Evolutionary conservation across 1,140 invertebrate species (phyloP).

Genomic region (Drosophila littoralis): DNA sequence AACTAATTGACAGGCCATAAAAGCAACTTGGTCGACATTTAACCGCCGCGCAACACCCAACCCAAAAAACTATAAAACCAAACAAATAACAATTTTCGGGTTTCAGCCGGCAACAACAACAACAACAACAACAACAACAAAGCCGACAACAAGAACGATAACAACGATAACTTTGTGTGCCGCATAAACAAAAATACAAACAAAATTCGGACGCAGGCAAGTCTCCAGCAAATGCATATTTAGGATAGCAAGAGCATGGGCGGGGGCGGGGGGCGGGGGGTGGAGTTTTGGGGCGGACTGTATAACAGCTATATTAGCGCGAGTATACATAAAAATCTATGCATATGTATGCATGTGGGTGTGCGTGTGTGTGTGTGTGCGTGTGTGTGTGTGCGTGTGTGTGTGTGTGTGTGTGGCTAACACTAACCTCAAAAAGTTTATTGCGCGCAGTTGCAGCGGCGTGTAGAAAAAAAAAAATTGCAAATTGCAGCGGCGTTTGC

Average conservation of each 20-base stretch:
- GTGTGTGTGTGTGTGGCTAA: conserved; percentile 41
- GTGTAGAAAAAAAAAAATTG: conserved; percentile 51
- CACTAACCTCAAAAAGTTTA: conserved; percentile 80
- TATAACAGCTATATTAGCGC: conserved; percentile 44
- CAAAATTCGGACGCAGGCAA: not conserved
- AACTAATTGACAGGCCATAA: conserved; percentile 38
- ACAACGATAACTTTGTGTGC: conserved; percentile 40
- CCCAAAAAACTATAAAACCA: conserved; percentile 16
- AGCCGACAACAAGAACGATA: conserved; percentile 27
- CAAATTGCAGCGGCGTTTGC: conserved; percentile 55
- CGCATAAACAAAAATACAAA: conserved; percentile 29
- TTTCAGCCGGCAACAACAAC: conserved; percentile 17
- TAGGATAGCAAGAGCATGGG: not conserved
- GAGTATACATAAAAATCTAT: conserved; percentile 30
- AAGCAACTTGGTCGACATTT: conserved; percentile 10
- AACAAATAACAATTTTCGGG: conserved; percentile 19
- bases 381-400: not conserved
- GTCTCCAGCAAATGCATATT: conserved; percentile 29
- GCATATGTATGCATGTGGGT: not conserved
- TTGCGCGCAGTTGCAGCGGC: conserved; percentile 60
- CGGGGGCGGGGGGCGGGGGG: not conserved
- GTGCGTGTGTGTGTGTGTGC: conserved; percentile 31
- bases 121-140: conserved; percentile 23
- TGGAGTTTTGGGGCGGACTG: not conserved
- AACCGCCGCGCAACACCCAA: conserved; percentile 4